Evolutionary conservation across 92 coral and sea anemone genomes (phyloP).

Genomic region (Porites evermanni): DNA sequence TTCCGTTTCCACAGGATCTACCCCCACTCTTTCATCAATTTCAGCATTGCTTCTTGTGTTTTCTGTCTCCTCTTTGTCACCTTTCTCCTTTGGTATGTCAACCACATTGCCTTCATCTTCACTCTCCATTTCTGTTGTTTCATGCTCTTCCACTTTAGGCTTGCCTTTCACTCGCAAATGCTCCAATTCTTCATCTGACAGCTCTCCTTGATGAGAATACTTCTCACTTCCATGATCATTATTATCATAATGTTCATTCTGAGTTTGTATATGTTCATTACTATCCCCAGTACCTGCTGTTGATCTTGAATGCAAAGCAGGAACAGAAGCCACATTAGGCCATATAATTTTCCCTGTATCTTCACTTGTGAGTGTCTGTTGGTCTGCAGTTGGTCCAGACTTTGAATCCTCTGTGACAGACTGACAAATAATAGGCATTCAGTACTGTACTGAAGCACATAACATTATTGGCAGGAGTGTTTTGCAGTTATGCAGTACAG

Average conservation of each 20-base stretch:
- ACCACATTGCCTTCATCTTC: neutral
- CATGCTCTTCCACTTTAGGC: neutral
- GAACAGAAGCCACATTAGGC: conserved; percentile 8
- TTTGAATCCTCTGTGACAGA: conserved; percentile 23
- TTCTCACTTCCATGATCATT: neutral
- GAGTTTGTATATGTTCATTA: neutral
- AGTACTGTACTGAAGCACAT: too few species aligned
- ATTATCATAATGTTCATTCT: neutral
- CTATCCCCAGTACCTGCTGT: neutral
- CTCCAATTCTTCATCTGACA: conserved; percentile 41
- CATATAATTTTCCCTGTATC: neutral
- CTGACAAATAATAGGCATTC: neutral
- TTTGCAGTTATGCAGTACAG: neutral
- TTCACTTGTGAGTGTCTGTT: neutral
- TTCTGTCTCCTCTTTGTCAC: neutral
- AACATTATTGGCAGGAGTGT: neutral
- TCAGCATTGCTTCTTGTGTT: neutral
- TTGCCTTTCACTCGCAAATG: conserved; percentile 42
- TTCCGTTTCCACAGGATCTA: neutral
- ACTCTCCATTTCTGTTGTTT: neutral
- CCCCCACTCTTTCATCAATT: neutral
- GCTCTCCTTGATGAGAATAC: neutral
- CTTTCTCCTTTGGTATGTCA: neutral
- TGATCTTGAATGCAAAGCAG: neutral
- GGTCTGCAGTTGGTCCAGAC: neutral